Evolutionary conservation across 2,888 invertebrate genomes (phyloP).

Genomic region (Coronaproctus castanopsis): DNA sequence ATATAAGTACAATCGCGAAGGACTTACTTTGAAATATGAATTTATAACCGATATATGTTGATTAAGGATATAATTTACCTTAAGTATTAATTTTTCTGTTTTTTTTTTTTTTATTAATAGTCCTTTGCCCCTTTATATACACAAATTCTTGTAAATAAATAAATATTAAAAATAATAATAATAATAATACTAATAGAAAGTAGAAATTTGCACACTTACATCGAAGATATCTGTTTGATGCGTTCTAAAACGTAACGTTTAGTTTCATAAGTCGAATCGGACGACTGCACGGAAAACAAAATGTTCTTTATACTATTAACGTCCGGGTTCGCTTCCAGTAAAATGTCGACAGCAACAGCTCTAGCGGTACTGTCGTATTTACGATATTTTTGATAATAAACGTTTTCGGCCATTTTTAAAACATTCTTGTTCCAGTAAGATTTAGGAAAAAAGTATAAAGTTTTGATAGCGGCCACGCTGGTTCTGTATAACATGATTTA

Average conservation of each 20-base stretch:
- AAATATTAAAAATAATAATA: too few relatives aligned
- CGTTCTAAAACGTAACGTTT: constrained; percentile 43
- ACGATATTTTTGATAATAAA: constrained; percentile 38
- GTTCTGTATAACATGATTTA: constrained; percentile 24
- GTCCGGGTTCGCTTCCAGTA: constrained; percentile 38
- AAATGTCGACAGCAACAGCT: constrained; percentile 45
- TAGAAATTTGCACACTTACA: too few relatives aligned
- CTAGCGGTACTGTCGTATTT: constrained; percentile 48
- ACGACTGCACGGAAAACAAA: constrained; percentile 29
- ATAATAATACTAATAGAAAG: too few relatives aligned
- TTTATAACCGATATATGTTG: too few relatives aligned
- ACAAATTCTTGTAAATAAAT: too few relatives aligned
- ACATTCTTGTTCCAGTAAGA: constrained; percentile 28
- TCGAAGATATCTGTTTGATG: constrained; percentile 33
- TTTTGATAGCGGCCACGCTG: constrained; percentile 45
- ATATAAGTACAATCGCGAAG: too few relatives aligned
- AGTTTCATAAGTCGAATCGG: constrained; percentile 39
- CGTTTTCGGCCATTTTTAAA: constrained; percentile 30
- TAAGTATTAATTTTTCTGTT: too few relatives aligned
- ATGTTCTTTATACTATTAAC: constrained; percentile 33
- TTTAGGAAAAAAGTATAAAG: constrained; percentile 34
- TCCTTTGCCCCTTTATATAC: too few relatives aligned
- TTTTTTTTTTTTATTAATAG: too few relatives aligned
- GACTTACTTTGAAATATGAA: too few relatives aligned
- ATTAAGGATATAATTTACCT: too few relatives aligned